These are phyloP conservation scores for Noctua janthe DNA, from an alignment of 2,888 invertebrate species.

Conservation along the genomic window DNA sequence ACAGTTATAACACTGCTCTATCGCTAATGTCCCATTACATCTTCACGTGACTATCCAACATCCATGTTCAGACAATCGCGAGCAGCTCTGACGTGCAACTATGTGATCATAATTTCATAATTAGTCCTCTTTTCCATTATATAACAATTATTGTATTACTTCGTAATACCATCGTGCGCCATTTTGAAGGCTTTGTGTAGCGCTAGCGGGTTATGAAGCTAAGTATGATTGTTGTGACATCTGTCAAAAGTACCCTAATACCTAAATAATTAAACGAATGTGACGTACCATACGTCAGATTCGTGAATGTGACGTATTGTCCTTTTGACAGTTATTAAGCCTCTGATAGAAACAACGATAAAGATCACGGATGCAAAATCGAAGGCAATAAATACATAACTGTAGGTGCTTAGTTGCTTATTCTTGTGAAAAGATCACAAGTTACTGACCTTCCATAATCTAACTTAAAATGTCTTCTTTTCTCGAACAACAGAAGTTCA, in stretches of 20 bases:
- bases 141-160: slow-evolving; percentile 15
- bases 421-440: slow-evolving; percentile 14
- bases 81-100: slow-evolving; percentile 10
- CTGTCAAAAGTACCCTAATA: background rate
- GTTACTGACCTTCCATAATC: slow-evolving; percentile 51
- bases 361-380: background rate
- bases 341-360: background rate
- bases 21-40: slow-evolving; percentile 7
- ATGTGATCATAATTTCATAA: slow-evolving; percentile 16
- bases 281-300: no score
- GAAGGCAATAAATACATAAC: background rate
- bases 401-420: background rate
- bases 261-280: background rate
- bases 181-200: slow-evolving; percentile 5
- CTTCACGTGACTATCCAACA: slow-evolving; percentile 21
- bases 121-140: slow-evolving; percentile 33
- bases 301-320: background rate
- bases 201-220: no score
- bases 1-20: background rate
- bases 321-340: background rate
- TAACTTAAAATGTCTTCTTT: slow-evolving; percentile 20
- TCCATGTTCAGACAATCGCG: slow-evolving; percentile 8
- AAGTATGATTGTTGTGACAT: background rate
- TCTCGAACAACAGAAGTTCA: slow-evolving; percentile 38
- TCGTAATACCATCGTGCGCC: background rate